Conservation (phyloP, 1,140 invertebrate species). For the Patella vulgata region DNA sequence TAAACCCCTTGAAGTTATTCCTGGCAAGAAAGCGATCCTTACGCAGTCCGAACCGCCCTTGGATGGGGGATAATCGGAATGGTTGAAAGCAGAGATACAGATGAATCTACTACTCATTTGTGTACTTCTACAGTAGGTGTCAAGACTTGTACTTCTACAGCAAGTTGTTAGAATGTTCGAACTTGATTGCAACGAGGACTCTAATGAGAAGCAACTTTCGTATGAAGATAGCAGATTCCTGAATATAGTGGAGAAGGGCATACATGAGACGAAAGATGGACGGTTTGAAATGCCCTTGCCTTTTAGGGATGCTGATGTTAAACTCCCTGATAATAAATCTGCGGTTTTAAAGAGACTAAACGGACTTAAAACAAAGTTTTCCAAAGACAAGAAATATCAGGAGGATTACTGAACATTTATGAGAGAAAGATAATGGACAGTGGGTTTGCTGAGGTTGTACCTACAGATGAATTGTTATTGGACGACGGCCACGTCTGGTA, state of each 20-base stretch:
- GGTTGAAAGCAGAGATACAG: background rate
- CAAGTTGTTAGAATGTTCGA: constrained; percentile 1
- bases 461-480: constrained; percentile 4
- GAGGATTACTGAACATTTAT: constrained; percentile 7
- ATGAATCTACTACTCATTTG: background rate
- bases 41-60: background rate
- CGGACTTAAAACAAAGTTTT: constrained; percentile 7
- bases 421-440: constrained; percentile 7
- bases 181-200: constrained; percentile 17
- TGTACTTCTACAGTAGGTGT: background rate
- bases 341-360: constrained; percentile 16
- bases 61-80: constrained; percentile 3
- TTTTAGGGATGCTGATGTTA: constrained; percentile 5
- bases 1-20: background rate
- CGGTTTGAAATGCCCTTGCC: constrained; percentile 34
- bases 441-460: constrained; percentile 20
- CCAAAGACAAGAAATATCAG: constrained; percentile 10
- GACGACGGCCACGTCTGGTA: constrained; percentile 29
- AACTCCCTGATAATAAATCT: constrained; percentile 11
- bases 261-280: constrained; percentile 10
- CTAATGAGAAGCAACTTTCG: constrained; percentile 4
- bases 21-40: background rate
- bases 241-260: constrained; percentile 8
- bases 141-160: background rate
- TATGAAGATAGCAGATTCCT: constrained; percentile 20